phyloP scores from a whole-genome alignment of 2,113 vertebrate genomes.

The Centropristis striata region DNA sequence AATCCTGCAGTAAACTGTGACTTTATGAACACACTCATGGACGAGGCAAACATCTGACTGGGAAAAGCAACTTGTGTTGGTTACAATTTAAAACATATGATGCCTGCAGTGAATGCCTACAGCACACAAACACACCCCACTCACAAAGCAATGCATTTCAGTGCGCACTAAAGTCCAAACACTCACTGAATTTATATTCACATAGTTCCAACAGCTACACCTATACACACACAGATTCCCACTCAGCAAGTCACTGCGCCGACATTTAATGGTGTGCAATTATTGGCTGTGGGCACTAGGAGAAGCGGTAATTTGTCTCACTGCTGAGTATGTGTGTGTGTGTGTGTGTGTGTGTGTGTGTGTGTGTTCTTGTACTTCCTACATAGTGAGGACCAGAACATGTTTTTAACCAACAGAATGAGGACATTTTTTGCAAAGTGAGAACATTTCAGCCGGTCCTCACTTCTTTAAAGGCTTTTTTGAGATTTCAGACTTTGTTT shows the following conservation, averaged over 20 bases:
- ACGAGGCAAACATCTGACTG: neutral
- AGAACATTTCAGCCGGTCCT: no score
- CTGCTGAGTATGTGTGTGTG: neutral
- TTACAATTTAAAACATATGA: neutral
- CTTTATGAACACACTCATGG: neutral
- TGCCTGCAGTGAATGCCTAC: neutral
- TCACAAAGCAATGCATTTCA: neutral
- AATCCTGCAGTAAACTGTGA: conserved; percentile 3
- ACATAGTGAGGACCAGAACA: no score
- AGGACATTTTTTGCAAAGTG: no score
- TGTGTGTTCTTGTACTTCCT: no score
- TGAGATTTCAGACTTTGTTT: no score
- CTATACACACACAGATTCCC: neutral
- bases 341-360: neutral
- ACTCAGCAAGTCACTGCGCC: conserved; percentile 8
- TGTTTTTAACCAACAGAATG: no score
- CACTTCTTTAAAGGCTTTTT: no score
- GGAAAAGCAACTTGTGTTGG: neutral
- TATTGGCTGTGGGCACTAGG: conserved; percentile 23
- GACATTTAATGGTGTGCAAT: conserved; percentile 34
- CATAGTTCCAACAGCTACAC: conserved; percentile 2
- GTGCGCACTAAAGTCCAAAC: neutral
- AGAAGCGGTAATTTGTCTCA: conserved; percentile 19
- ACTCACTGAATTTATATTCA: neutral
- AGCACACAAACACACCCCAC: neutral